Percentiles rank a stretch among this genome's conserved stretches.
phyloP scores from a whole-genome alignment of 2,113 vertebrate species.

The Tricholaema leucomelas region DNA sequence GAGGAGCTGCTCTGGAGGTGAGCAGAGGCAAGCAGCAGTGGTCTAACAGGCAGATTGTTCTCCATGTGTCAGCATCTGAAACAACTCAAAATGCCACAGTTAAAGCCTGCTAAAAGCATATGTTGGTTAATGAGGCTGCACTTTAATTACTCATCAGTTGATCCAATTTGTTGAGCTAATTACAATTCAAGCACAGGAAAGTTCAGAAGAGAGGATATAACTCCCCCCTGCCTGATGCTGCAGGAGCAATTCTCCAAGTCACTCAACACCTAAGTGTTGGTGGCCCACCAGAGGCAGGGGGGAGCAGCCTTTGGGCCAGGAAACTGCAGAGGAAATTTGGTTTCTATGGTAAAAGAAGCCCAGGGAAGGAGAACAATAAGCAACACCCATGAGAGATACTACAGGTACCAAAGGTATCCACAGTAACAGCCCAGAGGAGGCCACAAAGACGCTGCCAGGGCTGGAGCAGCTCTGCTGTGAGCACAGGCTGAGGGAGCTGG shows the following conservation, averaged over 20 bases:
- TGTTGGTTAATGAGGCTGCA: not conserved
- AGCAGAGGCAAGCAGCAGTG: not conserved
- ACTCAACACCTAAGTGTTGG: not conserved
- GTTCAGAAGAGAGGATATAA: not conserved
- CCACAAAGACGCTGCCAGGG: no score
- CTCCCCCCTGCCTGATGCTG: not conserved
- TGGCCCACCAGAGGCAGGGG: not conserved
- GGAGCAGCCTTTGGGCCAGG: not conserved
- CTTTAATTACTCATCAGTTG: constrained; percentile 2
- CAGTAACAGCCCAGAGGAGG: no score
- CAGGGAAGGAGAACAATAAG: not conserved
- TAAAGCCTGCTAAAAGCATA: not conserved
- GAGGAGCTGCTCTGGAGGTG: not conserved
- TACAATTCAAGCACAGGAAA: not conserved
- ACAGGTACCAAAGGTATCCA: no score
- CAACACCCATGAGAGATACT: not conserved
- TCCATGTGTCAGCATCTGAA: not conserved
- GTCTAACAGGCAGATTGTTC: not conserved
- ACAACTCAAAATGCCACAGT: not conserved
- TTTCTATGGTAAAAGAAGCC: not conserved
- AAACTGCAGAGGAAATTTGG: not conserved
- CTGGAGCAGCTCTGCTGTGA: no score
- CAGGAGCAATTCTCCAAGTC: not conserved
- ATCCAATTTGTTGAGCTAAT: not conserved
- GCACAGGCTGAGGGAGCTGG: no score